These are phyloP conservation scores for Vicugna pacos DNA, from an alignment of 2,113 vertebrate genomes.

Conservation along the genomic window DNA sequence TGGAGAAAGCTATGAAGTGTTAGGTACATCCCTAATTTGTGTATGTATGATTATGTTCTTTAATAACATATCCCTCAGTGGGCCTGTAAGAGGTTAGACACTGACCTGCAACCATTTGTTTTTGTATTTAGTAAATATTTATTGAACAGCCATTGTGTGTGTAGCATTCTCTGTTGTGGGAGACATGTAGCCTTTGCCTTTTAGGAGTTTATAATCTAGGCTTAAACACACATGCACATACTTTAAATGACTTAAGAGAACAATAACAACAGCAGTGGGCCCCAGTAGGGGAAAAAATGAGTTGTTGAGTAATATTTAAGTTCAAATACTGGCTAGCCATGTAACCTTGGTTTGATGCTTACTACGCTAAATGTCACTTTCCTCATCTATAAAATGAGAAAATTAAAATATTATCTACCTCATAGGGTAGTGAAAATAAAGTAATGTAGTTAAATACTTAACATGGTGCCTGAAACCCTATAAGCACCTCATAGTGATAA, in stretches of 20 bases:
- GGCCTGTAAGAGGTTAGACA: constrained; percentile 17
- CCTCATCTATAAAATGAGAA: constrained; percentile 15
- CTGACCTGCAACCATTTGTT: constrained; percentile 27
- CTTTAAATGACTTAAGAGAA: constrained; percentile 40
- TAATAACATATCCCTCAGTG: constrained; percentile 26
- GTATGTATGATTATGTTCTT: constrained; percentile 15
- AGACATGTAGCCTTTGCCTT: neutral
- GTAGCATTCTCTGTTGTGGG: neutral
- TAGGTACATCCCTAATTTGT: constrained; percentile 29
- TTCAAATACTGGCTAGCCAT: neutral
- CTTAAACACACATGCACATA: neutral
- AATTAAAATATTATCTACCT: neutral
- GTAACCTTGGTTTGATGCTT: neutral
- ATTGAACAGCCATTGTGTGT: constrained; percentile 6
- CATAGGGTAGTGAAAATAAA: neutral
- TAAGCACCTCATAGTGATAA: neutral
- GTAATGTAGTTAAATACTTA: constrained; percentile 27
- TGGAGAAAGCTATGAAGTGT: neutral
- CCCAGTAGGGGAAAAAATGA: neutral
- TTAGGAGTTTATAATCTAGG: constrained; percentile 51
- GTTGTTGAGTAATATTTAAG: constrained; percentile 21
- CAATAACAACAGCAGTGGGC: neutral
- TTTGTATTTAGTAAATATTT: constrained; percentile 58
- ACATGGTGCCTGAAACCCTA: neutral
- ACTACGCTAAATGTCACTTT: constrained; percentile 1